Percentiles rank a stretch among this genome's conserved stretches.
Evolutionary conservation across 2,888 invertebrate genomes (phyloP).

Genomic region (Melieria omissa): DNA sequence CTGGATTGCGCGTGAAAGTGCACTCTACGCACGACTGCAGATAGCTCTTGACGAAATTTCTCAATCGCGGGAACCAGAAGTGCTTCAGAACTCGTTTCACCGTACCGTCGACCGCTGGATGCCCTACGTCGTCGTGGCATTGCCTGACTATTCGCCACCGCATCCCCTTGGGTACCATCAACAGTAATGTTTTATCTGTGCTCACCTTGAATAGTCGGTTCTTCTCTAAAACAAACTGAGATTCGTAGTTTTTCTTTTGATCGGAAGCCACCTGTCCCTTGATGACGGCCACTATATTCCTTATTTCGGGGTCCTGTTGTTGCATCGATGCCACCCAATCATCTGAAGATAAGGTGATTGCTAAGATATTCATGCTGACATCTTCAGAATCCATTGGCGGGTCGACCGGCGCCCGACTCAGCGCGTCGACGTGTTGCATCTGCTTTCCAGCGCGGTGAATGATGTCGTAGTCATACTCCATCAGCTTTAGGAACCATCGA

Average conservation of each 20-base stretch:
- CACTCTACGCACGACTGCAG: too few species aligned
- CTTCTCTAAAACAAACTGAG: background rate
- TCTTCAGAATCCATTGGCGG: background rate
- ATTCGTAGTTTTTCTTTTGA: too few species aligned
- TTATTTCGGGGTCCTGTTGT: background rate
- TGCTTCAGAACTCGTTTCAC: conserved; percentile 36
- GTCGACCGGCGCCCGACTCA: conserved; percentile 20
- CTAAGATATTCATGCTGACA: background rate
- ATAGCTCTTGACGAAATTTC: too few species aligned
- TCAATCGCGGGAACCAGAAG: conserved; percentile 49
- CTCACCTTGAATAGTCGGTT: background rate
- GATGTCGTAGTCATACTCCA: conserved; percentile 18
- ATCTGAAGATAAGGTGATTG: background rate
- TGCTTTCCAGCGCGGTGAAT: conserved; percentile 14
- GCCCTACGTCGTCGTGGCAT: conserved; percentile 45
- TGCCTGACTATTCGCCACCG: conserved; percentile 38
- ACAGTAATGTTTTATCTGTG: background rate
- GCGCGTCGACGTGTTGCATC: conserved; percentile 22
- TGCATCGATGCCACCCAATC: conserved; percentile 4
- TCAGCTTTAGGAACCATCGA: conserved; percentile 9
- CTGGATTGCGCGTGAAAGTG: too few species aligned
- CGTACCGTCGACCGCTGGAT: conserved; percentile 44
- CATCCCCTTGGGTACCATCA: conserved; percentile 10
- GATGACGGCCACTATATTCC: background rate
- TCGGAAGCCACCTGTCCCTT: background rate